phyloP scores from a whole-genome alignment of 2,888 invertebrate genomes.

The Pheosia tremula region DNA sequence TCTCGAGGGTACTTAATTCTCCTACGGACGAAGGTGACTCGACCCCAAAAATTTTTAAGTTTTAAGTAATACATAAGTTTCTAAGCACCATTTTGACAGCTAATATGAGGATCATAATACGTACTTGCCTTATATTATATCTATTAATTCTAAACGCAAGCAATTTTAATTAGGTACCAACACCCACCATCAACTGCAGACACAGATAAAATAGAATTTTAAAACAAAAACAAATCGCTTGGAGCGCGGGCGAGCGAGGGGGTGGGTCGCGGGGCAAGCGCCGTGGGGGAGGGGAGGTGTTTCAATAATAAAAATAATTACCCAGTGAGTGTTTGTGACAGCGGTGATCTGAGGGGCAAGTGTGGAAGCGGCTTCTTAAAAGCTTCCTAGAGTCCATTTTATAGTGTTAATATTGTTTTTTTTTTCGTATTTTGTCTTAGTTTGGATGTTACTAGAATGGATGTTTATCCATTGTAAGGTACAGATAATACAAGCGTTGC shows the following conservation, averaged over 20 bases:
- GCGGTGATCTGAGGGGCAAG: neutral
- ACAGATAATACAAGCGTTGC: too few species aligned
- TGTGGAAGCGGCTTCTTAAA: conserved; percentile 37
- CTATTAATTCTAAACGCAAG: neutral
- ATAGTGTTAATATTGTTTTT: too few species aligned
- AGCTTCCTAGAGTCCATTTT: too few species aligned
- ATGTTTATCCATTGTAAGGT: too few species aligned
- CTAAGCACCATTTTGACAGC: too few species aligned
- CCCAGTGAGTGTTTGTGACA: conserved; percentile 53
- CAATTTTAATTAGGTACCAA: conserved; percentile 21
- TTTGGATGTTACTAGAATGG: too few species aligned
- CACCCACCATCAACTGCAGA: conserved; percentile 33
- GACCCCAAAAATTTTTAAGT: too few species aligned
- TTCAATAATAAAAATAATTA: conserved; percentile 64
- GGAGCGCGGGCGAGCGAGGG: conserved; percentile 26
- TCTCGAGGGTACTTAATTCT: too few species aligned
- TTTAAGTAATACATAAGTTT: too few species aligned
- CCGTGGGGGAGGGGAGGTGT: conserved; percentile 27
- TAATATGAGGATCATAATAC: too few species aligned
- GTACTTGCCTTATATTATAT: neutral
- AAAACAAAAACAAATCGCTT: conserved; percentile 51
- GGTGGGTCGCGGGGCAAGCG: conserved; percentile 8
- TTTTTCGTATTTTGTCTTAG: too few species aligned
- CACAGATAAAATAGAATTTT: conserved; percentile 50
- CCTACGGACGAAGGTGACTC: too few species aligned